phyloP scores from a whole-genome alignment of 1,140 invertebrate species.

The Lanistes nyassanus region DNA sequence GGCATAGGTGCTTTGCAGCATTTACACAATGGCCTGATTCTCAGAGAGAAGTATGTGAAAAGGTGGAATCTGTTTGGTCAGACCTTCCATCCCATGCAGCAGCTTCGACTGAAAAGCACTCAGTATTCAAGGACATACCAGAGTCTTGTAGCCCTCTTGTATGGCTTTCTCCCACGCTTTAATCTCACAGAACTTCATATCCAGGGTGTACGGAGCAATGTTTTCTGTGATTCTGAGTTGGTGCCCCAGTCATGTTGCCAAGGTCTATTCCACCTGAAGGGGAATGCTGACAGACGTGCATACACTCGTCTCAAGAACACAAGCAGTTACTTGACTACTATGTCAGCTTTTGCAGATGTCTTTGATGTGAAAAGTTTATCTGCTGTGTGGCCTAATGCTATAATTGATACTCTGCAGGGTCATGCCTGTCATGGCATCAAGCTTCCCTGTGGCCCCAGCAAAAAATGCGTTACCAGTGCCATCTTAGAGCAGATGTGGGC shows the following conservation, averaged over 20 bases:
- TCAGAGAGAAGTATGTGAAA: constrained; percentile 77
- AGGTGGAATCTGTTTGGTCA: constrained; percentile 70
- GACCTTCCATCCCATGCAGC: constrained; percentile 68
- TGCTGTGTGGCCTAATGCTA: constrained; percentile 60
- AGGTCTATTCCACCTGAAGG: constrained; percentile 35
- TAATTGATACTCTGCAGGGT: constrained; percentile 83
- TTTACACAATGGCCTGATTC: constrained; percentile 78
- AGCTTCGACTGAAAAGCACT: constrained; percentile 82
- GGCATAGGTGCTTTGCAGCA: constrained; percentile 79
- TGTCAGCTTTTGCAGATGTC: constrained; percentile 30
- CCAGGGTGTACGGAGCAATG: constrained; percentile 41
- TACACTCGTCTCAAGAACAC: constrained; percentile 37
- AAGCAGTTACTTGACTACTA: constrained; percentile 14
- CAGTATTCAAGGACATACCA: constrained; percentile 88
- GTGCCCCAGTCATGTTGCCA: constrained; percentile 80
- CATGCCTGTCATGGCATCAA: constrained; percentile 85
- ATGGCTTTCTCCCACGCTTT: constrained; percentile 77
- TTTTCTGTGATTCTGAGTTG: constrained; percentile 46
- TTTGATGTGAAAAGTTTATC: constrained; percentile 27
- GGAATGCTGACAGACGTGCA: constrained; percentile 38
- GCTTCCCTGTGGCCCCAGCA: constrained; percentile 74
- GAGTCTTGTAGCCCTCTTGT: constrained; percentile 84
- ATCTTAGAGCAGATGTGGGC: constrained; percentile 58
- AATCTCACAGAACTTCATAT: constrained; percentile 70
- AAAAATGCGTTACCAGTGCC: constrained; percentile 33